Evolutionary conservation across 2,797 vertebrate genomes (phyloP).

Genomic region (Lates japonicus): DNA sequence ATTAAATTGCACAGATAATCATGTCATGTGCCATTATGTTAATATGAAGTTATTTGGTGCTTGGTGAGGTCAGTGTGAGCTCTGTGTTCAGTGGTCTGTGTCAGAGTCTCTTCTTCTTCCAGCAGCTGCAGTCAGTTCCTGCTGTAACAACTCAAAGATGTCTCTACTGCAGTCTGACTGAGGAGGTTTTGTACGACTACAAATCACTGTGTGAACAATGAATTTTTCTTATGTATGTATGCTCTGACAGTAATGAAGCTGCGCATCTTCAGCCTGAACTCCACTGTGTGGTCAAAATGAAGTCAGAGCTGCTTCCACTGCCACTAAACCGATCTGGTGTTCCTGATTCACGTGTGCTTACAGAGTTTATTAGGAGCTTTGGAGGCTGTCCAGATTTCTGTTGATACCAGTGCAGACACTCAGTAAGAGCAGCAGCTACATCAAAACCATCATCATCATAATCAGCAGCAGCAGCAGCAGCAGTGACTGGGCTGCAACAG

Average conservation of each 20-base stretch:
- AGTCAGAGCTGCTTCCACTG: slow-evolving; percentile 45
- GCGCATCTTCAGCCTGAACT: slow-evolving; percentile 29
- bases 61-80: slow-evolving; percentile 38
- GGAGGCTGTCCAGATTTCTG: slow-evolving; percentile 47
- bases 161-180: slow-evolving; percentile 62
- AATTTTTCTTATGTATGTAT: fast-evolving
- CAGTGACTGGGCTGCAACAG: too few species aligned
- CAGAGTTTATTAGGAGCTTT: slow-evolving; percentile 7
- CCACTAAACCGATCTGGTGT: slow-evolving; percentile 55
- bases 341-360: neutral
- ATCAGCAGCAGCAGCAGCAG: too few species aligned
- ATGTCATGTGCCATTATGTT: too few species aligned
- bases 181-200: slow-evolving; percentile 64
- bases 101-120: slow-evolving; percentile 48
- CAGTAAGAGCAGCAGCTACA: too few species aligned
- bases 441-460: too few species aligned
- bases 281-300: slow-evolving; percentile 51
- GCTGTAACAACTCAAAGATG: slow-evolving; percentile 63
- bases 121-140: neutral
- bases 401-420: too few species aligned
- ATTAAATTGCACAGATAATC: too few species aligned
- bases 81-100: slow-evolving; percentile 55
- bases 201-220: slow-evolving; percentile 55
- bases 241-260: slow-evolving; percentile 54
- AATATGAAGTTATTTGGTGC: too few species aligned